Evolutionary conservation across 2,888 invertebrate genomes (phyloP), one percentile per base, ranked within the genome.

Genomic region (Cheilosia grossa): DNA sequence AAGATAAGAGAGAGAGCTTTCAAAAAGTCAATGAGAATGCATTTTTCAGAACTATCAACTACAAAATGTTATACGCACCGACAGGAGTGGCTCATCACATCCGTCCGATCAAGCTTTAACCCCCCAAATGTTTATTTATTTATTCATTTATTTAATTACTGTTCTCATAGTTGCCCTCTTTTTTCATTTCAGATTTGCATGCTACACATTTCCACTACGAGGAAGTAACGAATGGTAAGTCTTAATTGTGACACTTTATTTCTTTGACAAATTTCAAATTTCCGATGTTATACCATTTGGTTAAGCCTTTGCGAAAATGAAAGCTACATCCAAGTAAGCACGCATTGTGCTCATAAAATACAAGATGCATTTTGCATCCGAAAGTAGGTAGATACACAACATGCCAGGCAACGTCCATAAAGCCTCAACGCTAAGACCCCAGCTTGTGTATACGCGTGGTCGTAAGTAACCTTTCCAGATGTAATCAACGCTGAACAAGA

Each of bases 381-480:
- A 74, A 74, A 63, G 53, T 66, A 37, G 37, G 37, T 13, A 37
- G 37, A 13, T 9, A 37, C 13, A n/a, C 4, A 30, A 47, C 21
- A 37, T 59, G 33, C 21, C 15, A 24, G 19, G n/a, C 59, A 66
- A 7, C 44, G 58, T 47, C 63, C 64, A 63, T 33, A 40, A 40
- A 63, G 56, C 51, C 10, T 21, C 27, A 64, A 17, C 10, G n/a
- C 15, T 24, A 17, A 59, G 40, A 33, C 21, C 17, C 19, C 15
- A n/a, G 4, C 49, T 15, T 21, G 21, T 10, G 37, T 44, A 44
- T 69, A 59, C 61, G 67, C 74, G 61, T 61, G 81, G 75, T 74
- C 61, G 37, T 64, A 44, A 37, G 51, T 66, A 82, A 77, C 75
- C 63, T 82, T 77, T 77, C 42, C 5, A 66, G 81, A 59, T 82